Evolutionary conservation across 2,888 invertebrate genomes (phyloP).

Genomic region (Latrodectus hesperus): DNA sequence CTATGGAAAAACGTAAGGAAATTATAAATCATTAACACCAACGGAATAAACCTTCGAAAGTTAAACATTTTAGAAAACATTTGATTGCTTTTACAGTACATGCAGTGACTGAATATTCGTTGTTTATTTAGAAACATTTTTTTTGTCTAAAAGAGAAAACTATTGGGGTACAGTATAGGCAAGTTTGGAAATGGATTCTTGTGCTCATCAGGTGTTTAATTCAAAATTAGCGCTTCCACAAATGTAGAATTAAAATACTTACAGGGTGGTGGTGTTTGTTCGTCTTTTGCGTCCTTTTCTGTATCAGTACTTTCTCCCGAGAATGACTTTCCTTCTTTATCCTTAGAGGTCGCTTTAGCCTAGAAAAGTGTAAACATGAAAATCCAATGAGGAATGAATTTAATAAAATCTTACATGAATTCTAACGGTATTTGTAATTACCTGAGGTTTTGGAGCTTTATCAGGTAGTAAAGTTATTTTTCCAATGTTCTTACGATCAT

Average conservation of each 20-base stretch:
- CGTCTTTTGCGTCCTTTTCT: slow-evolving; percentile 65
- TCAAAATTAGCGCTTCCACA: too few relatives aligned
- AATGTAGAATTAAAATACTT: slow-evolving; percentile 6
- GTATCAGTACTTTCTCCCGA: slow-evolving; percentile 67
- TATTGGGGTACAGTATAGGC: too few relatives aligned
- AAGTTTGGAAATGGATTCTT: too few relatives aligned
- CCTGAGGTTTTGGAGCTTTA: slow-evolving; percentile 74
- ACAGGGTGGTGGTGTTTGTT: slow-evolving; percentile 68
- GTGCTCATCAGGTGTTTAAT: too few relatives aligned
- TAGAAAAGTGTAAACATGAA: neutral
- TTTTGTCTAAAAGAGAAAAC: too few relatives aligned
- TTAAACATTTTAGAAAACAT: too few relatives aligned
- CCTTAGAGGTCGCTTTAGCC: slow-evolving; percentile 9
- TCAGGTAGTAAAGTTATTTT: slow-evolving; percentile 87
- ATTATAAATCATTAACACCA: too few relatives aligned
- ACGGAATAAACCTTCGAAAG: too few relatives aligned
- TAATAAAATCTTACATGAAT: neutral
- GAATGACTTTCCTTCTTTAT: slow-evolving; percentile 56
- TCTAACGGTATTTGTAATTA: neutral
- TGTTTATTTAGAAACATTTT: too few relatives aligned
- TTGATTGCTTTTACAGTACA: too few relatives aligned
- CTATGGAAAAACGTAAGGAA: too few relatives aligned
- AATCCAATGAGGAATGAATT: neutral
- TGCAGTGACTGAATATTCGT: too few relatives aligned
- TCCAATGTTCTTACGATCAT: slow-evolving; percentile 92